Conservation (phyloP, 2,888 invertebrate genomes). For the Dryadula phaetusa region DNA sequence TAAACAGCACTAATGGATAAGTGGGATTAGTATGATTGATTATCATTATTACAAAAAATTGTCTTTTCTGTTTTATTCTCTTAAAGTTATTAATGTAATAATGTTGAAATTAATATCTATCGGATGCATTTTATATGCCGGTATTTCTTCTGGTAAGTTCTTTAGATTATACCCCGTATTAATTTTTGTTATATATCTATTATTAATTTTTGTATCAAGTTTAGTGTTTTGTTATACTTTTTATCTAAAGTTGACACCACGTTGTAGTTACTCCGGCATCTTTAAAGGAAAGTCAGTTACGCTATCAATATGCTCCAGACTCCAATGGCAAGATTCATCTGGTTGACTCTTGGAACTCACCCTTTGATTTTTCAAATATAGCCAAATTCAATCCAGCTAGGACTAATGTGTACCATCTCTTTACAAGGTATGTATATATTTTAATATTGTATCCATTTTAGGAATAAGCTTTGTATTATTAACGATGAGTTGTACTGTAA, state of each 20-base stretch:
- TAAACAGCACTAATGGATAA: background rate
- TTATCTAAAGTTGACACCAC: background rate
- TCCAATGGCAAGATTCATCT: conserved; percentile 49
- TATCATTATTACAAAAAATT: background rate
- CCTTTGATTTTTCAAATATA: conserved; percentile 48
- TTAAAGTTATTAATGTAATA: background rate
- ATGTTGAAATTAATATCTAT: conserved; percentile 25
- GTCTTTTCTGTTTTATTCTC: background rate
- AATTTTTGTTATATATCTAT: background rate
- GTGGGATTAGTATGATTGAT: conserved; percentile 8
- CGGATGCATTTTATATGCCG: conserved; percentile 24
- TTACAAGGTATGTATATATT: conserved; percentile 58
- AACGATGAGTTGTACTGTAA: too few relatives aligned
- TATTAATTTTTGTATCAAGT: background rate
- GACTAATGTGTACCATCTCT: conserved; percentile 63
- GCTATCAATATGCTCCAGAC: conserved; percentile 53
- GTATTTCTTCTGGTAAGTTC: conserved; percentile 32
- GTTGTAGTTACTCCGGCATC: conserved; percentile 52
- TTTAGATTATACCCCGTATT: background rate
- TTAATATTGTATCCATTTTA: too few relatives aligned
- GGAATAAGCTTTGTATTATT: too few relatives aligned
- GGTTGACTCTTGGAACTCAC: conserved; percentile 52
- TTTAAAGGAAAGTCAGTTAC: conserved; percentile 40
- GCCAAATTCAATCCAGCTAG: conserved; percentile 56
- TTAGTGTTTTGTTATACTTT: background rate